Conservation (phyloP, 2,797 vertebrate genomes). For the Hypotaenidia philippensis region DNA sequence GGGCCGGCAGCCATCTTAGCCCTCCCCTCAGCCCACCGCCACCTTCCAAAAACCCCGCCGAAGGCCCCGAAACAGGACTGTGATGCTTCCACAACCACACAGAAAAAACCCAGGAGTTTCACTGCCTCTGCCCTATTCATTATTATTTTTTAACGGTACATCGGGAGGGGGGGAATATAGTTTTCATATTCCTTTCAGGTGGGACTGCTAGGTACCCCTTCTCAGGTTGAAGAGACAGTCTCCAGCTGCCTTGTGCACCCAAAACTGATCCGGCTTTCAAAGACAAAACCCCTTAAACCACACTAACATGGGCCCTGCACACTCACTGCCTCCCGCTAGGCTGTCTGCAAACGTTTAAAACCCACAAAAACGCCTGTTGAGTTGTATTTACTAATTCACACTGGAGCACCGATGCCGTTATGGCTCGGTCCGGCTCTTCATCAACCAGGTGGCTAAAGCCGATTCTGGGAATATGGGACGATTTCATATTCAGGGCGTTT, state of each 20-base stretch:
- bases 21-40: neutral
- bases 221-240: accelerated
- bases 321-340: accelerated
- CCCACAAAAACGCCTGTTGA: accelerated
- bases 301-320: accelerated
- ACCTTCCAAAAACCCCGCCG: neutral
- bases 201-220: neutral
- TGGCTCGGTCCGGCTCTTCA: accelerated
- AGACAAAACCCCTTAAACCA: accelerated
- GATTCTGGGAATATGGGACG: accelerated
- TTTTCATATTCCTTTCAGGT: neutral
- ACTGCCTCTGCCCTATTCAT: neutral
- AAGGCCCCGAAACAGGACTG: neutral
- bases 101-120: neutral
- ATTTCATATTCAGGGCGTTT: accelerated
- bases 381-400: neutral
- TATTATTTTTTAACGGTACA: neutral
- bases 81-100: accelerated
- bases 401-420: accelerated
- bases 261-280: neutral
- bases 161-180: too few species aligned
- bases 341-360: neutral
- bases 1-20: neutral
- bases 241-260: accelerated
- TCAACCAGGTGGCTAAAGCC: neutral